Evolutionary conservation across 2,888 invertebrate species (phyloP).

Genomic region (Lissonota sp.): DNA sequence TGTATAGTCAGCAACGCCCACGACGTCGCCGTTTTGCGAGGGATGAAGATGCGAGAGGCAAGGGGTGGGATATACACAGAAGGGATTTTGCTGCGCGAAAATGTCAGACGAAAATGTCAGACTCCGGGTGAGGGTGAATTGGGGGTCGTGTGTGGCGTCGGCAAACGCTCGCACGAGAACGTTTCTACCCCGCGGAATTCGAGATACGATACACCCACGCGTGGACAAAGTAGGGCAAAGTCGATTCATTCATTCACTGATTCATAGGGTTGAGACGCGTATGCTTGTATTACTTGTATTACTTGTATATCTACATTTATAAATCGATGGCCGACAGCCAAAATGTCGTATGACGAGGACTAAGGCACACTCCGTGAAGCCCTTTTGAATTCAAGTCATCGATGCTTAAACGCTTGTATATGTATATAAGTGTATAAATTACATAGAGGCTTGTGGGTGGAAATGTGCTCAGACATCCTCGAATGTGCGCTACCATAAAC

Average conservation of each 20-base stretch:
- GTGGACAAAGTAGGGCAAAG: constrained; percentile 78
- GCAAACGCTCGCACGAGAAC: constrained; percentile 52
- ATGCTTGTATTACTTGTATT: constrained; percentile 20
- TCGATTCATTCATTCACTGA: constrained; percentile 74
- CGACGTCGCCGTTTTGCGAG: constrained; percentile 74
- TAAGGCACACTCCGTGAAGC: too few species aligned
- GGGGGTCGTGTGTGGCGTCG: constrained; percentile 33
- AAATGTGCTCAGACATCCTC: too few species aligned
- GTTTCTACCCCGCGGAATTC: constrained; percentile 46
- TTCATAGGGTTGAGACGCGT: constrained; percentile 61
- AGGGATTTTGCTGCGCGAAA: constrained; percentile 73
- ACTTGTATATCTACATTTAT: constrained; percentile 4
- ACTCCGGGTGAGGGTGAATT: not conserved
- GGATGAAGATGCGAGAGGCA: constrained; percentile 37
- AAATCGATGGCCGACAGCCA: too few species aligned
- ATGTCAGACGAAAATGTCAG: constrained; percentile 73
- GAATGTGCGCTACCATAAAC: too few species aligned
- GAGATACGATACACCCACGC: constrained; percentile 77
- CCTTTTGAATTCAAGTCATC: too few species aligned
- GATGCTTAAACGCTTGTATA: too few species aligned
- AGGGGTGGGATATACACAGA: constrained; percentile 48
- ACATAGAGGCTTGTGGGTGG: too few species aligned
- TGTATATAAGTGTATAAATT: too few species aligned
- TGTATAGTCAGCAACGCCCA: constrained; percentile 78
- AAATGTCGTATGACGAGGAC: too few species aligned